These are phyloP conservation scores for Theonella swinhoei DNA, from an alignment of 37 sponge, comb jelly and placozoan species.

Conservation along the genomic window DNA sequence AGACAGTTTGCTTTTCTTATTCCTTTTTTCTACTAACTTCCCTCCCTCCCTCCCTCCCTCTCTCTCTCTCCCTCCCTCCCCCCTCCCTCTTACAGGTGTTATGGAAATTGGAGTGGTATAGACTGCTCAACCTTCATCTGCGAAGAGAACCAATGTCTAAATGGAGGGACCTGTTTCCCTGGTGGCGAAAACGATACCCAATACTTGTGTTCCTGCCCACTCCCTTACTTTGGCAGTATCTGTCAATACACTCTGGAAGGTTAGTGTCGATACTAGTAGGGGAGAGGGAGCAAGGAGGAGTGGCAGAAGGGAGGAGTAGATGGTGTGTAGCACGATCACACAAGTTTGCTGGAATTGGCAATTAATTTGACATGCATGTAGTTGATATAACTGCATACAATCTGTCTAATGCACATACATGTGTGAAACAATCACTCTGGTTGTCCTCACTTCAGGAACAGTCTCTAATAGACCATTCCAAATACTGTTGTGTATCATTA, in stretches of 20 bases:
- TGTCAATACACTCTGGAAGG: conserved; percentile 22
- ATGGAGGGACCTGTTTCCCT: conserved; percentile 35
- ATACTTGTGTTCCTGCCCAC: conserved; percentile 51
- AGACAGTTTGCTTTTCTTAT: neutral
- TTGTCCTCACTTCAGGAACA: too few relatives aligned
- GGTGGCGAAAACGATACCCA: conserved; percentile 2
- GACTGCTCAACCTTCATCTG: conserved; percentile 32
- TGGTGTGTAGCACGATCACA: neutral
- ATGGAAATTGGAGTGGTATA: conserved; percentile 48
- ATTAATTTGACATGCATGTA: too few relatives aligned
- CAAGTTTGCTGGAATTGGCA: too few relatives aligned
- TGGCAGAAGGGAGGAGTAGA: neutral
- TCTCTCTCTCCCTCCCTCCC: conserved; percentile 15
- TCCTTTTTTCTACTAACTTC: neutral
- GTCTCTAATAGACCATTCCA: too few relatives aligned
- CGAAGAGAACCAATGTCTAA: conserved; percentile 12
- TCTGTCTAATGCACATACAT: too few relatives aligned
- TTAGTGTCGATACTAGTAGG: neutral
- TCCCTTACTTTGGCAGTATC: conserved; percentile 18
- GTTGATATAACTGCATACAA: too few relatives aligned
- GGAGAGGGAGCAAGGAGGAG: neutral
- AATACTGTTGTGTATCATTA: too few relatives aligned
- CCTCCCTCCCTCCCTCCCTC: conserved; percentile 16
- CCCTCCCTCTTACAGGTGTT: conserved; percentile 34
- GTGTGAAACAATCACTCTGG: too few relatives aligned